A percentile compares a stretch with the other conserved stretches of the same genome.
Conservation (phyloP, 2,797 vertebrate species). For the Crypturellus tataupa region DNA sequence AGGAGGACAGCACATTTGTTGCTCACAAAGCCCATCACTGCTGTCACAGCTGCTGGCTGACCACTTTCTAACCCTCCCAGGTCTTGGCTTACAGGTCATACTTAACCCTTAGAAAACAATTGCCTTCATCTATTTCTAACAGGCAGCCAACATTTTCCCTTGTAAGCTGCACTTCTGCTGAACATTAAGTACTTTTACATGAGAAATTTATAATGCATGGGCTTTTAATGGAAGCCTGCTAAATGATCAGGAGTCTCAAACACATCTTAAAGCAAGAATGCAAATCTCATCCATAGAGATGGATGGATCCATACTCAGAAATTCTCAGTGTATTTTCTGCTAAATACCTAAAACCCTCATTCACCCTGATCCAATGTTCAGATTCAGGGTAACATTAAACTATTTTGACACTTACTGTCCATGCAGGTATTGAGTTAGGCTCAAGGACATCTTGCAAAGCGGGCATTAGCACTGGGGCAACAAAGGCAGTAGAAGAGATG, state of each 20-base stretch:
- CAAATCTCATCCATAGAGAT: background rate
- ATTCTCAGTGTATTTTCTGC: background rate
- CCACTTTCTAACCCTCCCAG: background rate
- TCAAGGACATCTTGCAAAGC: background rate
- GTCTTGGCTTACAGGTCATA: background rate
- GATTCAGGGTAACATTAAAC: background rate
- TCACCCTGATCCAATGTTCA: background rate
- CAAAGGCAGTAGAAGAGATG: background rate
- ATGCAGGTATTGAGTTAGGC: background rate
- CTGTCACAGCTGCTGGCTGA: background rate
- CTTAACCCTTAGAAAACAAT: slow-evolving; percentile 21
- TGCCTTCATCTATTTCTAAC: background rate
- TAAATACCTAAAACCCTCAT: background rate
- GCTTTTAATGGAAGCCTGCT: slow-evolving; percentile 32
- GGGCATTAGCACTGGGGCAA: accelerated
- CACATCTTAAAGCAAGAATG: slow-evolving; percentile 38
- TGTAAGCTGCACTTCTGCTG: background rate
- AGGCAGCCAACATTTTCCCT: background rate
- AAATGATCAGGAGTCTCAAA: slow-evolving; percentile 65
- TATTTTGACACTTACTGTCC: background rate
- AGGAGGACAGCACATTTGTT: background rate
- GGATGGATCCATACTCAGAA: background rate
- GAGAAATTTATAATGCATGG: slow-evolving; percentile 11
- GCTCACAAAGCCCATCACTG: background rate
- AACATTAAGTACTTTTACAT: slow-evolving; percentile 8